Conservation (phyloP, 1,140 invertebrate genomes). For the Diachasma alloeum region DNA sequence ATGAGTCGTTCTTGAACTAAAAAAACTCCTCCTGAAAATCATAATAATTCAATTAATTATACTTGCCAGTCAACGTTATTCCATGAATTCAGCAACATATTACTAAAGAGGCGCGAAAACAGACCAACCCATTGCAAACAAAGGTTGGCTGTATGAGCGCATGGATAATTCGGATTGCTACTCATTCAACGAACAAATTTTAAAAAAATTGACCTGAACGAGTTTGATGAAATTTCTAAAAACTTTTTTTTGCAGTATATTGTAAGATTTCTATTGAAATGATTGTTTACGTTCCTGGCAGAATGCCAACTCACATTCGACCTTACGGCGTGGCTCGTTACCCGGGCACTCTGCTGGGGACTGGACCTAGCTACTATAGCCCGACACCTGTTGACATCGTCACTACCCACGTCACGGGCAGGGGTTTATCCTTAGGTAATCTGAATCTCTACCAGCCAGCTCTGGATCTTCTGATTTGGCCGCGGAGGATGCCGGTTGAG, state of each 20-base stretch:
- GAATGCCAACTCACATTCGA: constrained; percentile 62
- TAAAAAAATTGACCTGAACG: background rate
- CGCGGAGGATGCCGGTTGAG: constrained; percentile 58
- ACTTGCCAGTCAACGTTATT: no score
- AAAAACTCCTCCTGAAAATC: background rate
- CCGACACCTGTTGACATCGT: constrained; percentile 45
- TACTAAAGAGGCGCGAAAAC: background rate
- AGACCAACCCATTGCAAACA: background rate
- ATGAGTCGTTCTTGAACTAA: background rate
- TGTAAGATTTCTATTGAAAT: constrained; percentile 42
- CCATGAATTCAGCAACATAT: background rate
- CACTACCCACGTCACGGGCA: constrained; percentile 6
- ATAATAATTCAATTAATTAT: background rate
- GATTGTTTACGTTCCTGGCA: constrained; percentile 65
- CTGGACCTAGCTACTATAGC: constrained; percentile 51
- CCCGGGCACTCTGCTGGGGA: constrained; percentile 52
- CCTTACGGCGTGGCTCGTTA: constrained; percentile 58
- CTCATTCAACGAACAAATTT: background rate
- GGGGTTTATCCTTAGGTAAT: constrained; percentile 17
- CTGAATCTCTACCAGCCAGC: constrained; percentile 44
- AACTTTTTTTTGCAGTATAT: background rate
- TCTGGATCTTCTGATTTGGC: constrained; percentile 58
- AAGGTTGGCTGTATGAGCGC: background rate
- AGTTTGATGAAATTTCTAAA: background rate
- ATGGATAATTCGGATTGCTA: background rate